These are phyloP conservation scores for Drosophila ogumai DNA, from an alignment of 1,140 invertebrate species.

Conservation along the genomic window DNA sequence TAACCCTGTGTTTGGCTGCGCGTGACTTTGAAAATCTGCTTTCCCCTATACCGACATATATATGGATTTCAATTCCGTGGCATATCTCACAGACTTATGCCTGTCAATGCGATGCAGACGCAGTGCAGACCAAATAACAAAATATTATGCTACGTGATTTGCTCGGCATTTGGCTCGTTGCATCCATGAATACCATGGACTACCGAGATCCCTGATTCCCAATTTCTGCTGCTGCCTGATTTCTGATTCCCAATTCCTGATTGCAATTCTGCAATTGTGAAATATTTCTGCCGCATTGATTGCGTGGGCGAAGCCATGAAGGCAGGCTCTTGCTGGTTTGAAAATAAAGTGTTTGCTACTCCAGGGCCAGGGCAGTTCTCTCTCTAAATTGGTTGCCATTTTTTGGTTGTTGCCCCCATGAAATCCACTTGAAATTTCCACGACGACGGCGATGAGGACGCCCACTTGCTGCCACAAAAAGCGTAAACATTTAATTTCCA, in stretches of 20 bases:
- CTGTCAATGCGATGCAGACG: constrained; percentile 48
- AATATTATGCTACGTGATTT: constrained; percentile 82
- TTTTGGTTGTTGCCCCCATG: constrained; percentile 41
- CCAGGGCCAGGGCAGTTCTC: constrained; percentile 8
- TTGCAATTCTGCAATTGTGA: constrained; percentile 68
- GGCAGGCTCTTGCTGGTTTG: too few relatives aligned
- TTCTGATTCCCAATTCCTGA: constrained; percentile 46
- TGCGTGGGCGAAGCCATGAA: constrained; percentile 62
- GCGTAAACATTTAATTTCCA: constrained; percentile 83
- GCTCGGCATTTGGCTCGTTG: constrained; percentile 61
- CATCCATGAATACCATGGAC: constrained; percentile 49
- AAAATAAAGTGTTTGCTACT: constrained; percentile 17
- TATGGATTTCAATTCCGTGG: constrained; percentile 39
- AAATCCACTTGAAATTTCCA: constrained; percentile 37
- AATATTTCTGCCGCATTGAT: constrained; percentile 59
- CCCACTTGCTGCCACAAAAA: constrained; percentile 79
- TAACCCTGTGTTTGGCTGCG: constrained; percentile 48
- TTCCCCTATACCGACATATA: constrained; percentile 15
- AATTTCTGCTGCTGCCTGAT: constrained; percentile 2
- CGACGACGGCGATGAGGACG: constrained; percentile 41
- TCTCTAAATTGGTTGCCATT: constrained; percentile 58
- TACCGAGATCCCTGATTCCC: neutral
- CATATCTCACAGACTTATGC: constrained; percentile 62
- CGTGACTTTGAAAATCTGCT: constrained; percentile 78
- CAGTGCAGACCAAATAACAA: constrained; percentile 56